Base-by-base conservation (phyloP, 1,140 invertebrate species). In the Drosophila littoralis region DNA sequence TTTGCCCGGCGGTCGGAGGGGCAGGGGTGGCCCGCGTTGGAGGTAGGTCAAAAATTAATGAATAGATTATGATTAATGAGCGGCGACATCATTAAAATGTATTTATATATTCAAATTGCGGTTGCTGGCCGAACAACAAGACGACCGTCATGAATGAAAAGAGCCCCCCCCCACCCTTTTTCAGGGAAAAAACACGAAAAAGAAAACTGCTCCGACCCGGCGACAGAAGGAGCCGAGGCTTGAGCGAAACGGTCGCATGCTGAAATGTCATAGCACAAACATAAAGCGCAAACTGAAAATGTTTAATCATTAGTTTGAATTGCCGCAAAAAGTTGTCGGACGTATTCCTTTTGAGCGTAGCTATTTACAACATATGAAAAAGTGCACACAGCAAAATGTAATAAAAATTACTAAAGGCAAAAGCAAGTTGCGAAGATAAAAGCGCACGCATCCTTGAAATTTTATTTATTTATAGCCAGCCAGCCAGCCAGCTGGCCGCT, bases 61-160 rank as follows among this genome's bases (percentile, higher is more conserved):
- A 89, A 89, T 89, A 89, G 84, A 89, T 89, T 89, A 89, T 89
- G 84, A 89, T 89, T 89, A 89, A 89, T 89, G 84, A 89, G 77
- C 80, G 83, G 83, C 79, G 84, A 89, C 84, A 89, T 89, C 84
- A 89, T 89, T 89, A 89, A 89, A 89, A 89, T 89, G 81, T 86
- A 86, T 86, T 86, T 86, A 86, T 85, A 58, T 82, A 86, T 86
- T 86, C 83, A 86, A 86, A 86, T 89, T 89, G 84, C 80, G 84
- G 84, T 89, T 83, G 77, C 79, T 86, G 83, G 88, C 51, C 51
- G 51, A 54, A 54, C 51, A 54, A 36, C 51, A 54, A 54, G 51
- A 54, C 51, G 33, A 17, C 76, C 76, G 68, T 69, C 67, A 55
- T 78, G 79, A 81, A 81, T 82, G 58, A 43, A 73, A 54, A 43